Conservation (phyloP, 2,797 vertebrate species). For the Petrocephalus sullivani region DNA sequence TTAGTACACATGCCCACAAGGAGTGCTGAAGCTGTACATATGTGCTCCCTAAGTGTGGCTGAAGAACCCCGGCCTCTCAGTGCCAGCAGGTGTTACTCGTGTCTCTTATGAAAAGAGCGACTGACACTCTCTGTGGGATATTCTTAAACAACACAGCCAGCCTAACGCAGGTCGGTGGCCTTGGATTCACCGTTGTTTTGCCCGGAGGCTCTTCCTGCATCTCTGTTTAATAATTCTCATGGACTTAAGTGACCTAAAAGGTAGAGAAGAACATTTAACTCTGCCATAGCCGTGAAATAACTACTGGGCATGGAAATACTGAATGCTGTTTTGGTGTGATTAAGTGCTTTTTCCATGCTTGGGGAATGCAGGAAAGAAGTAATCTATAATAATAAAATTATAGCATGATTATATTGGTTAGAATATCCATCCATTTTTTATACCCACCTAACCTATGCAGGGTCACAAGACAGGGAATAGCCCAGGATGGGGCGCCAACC, state of each 20-base stretch:
- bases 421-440: background rate
- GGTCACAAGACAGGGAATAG: background rate
- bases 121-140: background rate
- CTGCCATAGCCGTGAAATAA: background rate
- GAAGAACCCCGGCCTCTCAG: background rate
- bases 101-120: background rate
- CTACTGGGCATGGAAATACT: background rate
- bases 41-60: background rate
- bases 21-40: background rate
- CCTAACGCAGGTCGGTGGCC: background rate
- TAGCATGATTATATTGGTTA: background rate
- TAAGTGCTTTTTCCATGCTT: background rate
- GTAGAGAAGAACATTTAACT: background rate
- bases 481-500: background rate
- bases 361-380: background rate
- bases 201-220: background rate
- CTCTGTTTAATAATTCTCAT: background rate
- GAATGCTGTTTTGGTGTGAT: background rate
- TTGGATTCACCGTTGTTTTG: background rate
- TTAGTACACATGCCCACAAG: background rate
- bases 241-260: background rate
- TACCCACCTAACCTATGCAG: background rate
- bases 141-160: background rate
- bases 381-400: background rate
- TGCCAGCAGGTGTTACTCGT: background rate